Base-by-base conservation (phyloP, 2,113 vertebrate species). In the Neolamprologus kungweensis region DNA sequence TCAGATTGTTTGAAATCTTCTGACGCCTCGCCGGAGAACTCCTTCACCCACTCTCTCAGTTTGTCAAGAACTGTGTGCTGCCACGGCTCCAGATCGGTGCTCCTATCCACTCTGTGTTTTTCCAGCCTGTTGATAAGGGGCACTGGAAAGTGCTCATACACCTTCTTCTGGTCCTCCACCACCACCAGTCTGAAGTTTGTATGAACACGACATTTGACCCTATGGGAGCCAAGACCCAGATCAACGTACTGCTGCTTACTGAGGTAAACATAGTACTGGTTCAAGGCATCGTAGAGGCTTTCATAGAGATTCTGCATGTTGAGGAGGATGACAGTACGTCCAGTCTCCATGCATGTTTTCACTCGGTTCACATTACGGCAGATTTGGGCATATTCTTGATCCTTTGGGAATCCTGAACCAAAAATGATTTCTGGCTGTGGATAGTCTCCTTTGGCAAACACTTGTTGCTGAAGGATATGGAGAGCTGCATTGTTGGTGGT, bases 221-320 rank as follows among this genome's bases (percentile, higher is more conserved):
- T 94, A 84, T 97, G 97, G 57, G 96, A 96, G 12, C 97, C 97
- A 3, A 97, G 96, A 65, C 97, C 97, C 28, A 97, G 93, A 91
- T 97, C 96, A 3, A 97, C 97, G 28, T 97, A 97, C 55, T 95
- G 94, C 85, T 97, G 96, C 19, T 92, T 93, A 47, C 96, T 95
- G 37, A 97, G 94, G 28, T 92, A 94, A 37, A 97, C 95, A 1
- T 97, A 97, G 89, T 96, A 97, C 89, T 97, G 97, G 81, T 97
- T 97, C 78, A 97, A 90, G 4, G 95, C 97, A 90, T 97, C 96
- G 1, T 97, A 97, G 78, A 97, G 92, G 82, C 97, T 97, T 83
- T 97, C 96, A 7, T 97, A 97, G 7, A 97, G 96, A 85, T 97
- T 97, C 31, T 97, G 96, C 89, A 97, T 94, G 90, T 97, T 97